Conservation (phyloP, 2,113 vertebrate species). For the Noctilio leporinus region DNA sequence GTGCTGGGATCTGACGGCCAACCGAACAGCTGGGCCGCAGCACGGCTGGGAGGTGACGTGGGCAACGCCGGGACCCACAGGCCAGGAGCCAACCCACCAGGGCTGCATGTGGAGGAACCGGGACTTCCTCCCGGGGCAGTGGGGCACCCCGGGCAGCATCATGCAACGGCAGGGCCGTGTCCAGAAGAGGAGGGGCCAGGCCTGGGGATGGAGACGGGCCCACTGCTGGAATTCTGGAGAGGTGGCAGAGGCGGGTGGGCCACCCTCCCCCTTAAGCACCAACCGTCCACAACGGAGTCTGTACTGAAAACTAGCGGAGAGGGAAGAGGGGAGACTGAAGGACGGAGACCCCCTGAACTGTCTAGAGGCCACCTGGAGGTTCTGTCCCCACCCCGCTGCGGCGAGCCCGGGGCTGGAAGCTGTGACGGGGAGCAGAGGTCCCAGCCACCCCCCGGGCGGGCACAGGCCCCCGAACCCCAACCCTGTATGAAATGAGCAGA, state of each 20-base stretch:
- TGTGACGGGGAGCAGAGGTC: rapidly evolving
- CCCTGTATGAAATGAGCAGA: neutral
- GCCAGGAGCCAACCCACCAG: neutral
- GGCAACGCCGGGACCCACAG: neutral
- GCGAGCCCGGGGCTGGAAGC: neutral
- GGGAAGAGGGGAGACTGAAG: neutral
- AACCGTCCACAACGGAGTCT: neutral
- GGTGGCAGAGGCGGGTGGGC: neutral
- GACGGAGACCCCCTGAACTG: rapidly evolving
- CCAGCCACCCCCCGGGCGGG: neutral
- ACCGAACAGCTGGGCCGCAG: rapidly evolving
- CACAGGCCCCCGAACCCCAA: rapidly evolving
- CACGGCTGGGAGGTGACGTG: rapidly evolving
- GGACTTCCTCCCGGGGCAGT: neutral
- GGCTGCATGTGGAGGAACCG: neutral
- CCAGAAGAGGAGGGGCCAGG: neutral
- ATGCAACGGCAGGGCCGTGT: neutral
- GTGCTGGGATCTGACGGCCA: neutral
- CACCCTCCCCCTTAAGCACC: neutral
- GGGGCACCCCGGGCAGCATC: neutral
- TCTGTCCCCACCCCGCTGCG: neutral
- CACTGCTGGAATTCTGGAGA: neutral
- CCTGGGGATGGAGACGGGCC: neutral
- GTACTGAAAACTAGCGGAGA: neutral
- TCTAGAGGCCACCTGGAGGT: rapidly evolving